phyloP scores from a whole-genome alignment of 2,888 invertebrate genomes.

The Drosophila tripunctata region DNA sequence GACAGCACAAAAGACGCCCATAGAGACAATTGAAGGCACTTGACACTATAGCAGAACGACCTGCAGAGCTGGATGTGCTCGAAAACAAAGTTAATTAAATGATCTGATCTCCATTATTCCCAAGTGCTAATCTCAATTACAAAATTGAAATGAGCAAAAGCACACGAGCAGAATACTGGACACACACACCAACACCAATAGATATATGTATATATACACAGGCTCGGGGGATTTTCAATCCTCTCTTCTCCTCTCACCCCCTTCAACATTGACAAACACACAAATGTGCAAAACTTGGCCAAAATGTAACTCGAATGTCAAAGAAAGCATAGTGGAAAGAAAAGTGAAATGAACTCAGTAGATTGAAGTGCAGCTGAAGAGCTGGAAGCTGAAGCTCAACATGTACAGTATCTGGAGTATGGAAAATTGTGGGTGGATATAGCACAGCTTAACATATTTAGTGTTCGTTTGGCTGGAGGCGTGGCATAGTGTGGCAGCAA shows the following conservation, averaged over 20 bases:
- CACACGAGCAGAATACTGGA: conserved; percentile 29
- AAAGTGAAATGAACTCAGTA: conserved; percentile 71
- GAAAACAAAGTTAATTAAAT: conserved; percentile 83
- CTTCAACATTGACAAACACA: conserved; percentile 20
- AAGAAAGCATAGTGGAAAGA: conserved; percentile 73
- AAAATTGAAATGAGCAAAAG: conserved; percentile 81
- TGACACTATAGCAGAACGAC: conserved; percentile 50
- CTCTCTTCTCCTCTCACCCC: too few relatives aligned
- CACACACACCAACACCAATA: conserved; percentile 14
- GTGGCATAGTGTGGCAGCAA: conserved; percentile 35
- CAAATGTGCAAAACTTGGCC: conserved; percentile 59
- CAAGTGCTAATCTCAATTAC: conserved; percentile 82
- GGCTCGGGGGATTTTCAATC: conserved; percentile 23
- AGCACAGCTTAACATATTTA: conserved; percentile 27
- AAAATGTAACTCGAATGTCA: conserved; percentile 76
- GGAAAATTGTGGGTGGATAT: neutral
- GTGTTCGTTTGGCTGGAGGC: conserved; percentile 13
- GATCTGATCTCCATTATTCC: conserved; percentile 82
- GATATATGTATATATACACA: neutral
- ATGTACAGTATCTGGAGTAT: neutral
- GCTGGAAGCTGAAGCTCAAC: conserved; percentile 11
- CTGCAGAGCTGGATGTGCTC: conserved; percentile 60
- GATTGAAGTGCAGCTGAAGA: conserved; percentile 60
- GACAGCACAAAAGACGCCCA: conserved; percentile 45
- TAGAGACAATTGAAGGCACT: conserved; percentile 48